Evolutionary conservation across 2,113 vertebrate species (phyloP).

Genomic region (Microcebus jonahi): DNA sequence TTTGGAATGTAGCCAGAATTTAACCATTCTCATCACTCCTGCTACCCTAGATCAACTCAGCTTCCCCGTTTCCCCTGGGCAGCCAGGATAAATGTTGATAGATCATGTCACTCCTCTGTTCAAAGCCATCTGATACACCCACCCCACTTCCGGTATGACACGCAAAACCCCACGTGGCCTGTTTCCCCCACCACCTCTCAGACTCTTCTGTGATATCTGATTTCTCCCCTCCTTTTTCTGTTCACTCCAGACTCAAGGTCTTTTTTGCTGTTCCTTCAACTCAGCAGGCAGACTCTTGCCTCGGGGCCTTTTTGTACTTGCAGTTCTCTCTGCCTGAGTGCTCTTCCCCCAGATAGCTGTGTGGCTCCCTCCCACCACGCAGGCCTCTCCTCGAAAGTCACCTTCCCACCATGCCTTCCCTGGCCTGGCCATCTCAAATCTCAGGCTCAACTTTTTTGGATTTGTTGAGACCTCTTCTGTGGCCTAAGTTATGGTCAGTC

Average conservation of each 20-base stretch:
- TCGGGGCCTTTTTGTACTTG: neutral
- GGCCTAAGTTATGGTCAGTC: too few species aligned
- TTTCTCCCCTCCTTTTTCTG: neutral
- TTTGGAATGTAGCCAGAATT: neutral
- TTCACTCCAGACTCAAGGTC: neutral
- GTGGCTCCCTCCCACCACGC: neutral
- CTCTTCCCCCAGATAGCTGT: neutral
- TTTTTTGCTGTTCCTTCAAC: neutral
- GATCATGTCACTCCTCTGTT: neutral
- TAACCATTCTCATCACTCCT: neutral
- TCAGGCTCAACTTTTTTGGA: neutral
- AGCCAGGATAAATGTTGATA: neutral
- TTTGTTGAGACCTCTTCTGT: too few species aligned
- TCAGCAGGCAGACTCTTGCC: neutral
- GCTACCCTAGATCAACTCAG: neutral
- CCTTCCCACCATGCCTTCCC: neutral
- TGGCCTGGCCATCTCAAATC: neutral
- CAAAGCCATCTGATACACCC: neutral
- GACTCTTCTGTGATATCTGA: neutral
- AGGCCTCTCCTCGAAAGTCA: neutral
- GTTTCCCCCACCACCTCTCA: neutral
- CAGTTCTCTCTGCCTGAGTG: slow-evolving; percentile 16
- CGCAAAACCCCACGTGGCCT: neutral
- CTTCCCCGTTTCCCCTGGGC: neutral
- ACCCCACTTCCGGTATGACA: neutral